Conservation (phyloP, 2,797 vertebrate species). For the Gallirallus australis region DNA sequence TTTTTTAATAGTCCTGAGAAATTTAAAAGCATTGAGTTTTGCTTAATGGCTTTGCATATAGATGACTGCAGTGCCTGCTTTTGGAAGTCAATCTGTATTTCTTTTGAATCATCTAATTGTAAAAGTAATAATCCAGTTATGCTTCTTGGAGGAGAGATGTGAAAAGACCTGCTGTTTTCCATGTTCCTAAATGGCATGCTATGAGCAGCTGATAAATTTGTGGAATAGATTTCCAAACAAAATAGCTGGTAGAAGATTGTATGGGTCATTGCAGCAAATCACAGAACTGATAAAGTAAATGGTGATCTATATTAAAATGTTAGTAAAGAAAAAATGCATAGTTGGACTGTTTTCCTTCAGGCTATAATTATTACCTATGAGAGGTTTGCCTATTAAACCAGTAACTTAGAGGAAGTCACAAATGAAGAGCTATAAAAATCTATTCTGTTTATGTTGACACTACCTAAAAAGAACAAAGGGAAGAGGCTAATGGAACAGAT, state of each 20-base stretch:
- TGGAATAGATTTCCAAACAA: not conserved
- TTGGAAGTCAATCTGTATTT: not conserved
- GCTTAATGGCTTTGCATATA: not conserved
- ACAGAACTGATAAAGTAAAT: not conserved
- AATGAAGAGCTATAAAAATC: not conserved
- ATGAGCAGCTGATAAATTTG: not conserved
- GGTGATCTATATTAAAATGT: not conserved
- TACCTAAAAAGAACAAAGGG: not conserved
- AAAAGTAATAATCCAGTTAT: not conserved
- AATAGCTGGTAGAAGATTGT: not conserved
- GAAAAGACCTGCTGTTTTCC: not conserved
- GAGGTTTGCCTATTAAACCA: not conserved
- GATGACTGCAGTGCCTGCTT: not conserved
- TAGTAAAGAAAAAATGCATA: not conserved
- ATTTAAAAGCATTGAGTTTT: not conserved
- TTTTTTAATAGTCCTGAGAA: not conserved
- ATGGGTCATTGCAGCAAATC: not conserved
- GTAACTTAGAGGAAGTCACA: not conserved
- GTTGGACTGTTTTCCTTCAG: not conserved
- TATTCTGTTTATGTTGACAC: not conserved
- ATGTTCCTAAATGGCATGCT: not conserved
- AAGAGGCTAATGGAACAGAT: not conserved
- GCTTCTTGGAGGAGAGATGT: not conserved
- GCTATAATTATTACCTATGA: not conserved
- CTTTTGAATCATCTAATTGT: not conserved